A percentile compares a stretch with the other conserved stretches of the same genome.
These are phyloP conservation scores for Hemithea aestivaria DNA, from an alignment of 2,888 invertebrate species.

Conservation along the genomic window DNA sequence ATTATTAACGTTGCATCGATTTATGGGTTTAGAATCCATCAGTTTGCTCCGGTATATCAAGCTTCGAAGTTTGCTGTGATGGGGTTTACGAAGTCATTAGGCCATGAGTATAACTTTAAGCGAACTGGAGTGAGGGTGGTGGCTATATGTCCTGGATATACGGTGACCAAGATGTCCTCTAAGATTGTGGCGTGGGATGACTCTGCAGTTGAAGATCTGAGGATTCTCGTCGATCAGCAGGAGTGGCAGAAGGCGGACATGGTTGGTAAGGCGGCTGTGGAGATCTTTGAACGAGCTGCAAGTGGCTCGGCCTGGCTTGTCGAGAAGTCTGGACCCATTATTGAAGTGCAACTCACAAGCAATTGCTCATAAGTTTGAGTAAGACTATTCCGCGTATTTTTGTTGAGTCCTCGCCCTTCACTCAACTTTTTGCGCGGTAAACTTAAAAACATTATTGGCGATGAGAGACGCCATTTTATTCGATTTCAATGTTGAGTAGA, in stretches of 20 bases:
- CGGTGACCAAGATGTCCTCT: conserved; percentile 47
- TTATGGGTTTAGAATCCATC: conserved; percentile 71
- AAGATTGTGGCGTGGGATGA: conserved; percentile 29
- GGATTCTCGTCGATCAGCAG: conserved; percentile 28
- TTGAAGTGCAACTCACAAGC: conserved; percentile 25
- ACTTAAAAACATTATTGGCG: no score
- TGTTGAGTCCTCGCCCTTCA: no score
- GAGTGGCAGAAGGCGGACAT: conserved; percentile 45
- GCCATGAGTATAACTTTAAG: conserved; percentile 59
- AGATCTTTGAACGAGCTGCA: conserved; percentile 52
- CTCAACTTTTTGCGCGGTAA: no score
- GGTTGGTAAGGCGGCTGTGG: conserved; percentile 46
- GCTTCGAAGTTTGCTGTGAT: conserved; percentile 78
- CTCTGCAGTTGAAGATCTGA: conserved; percentile 22
- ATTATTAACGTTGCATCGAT: conserved; percentile 82
- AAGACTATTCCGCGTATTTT: no score
- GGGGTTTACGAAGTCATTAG: conserved; percentile 68
- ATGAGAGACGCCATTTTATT: no score
- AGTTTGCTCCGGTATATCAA: conserved; percentile 76
- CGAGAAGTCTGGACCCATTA: conserved; percentile 58
- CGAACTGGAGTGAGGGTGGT: conserved; percentile 70
- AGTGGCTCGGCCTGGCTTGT: conserved; percentile 76
- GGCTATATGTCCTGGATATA: conserved; percentile 72
- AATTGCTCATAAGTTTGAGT: conserved; percentile 8
- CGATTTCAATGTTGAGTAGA: no score